Conservation (phyloP, 1,140 invertebrate species). For the Dermatophagoides farinae region DNA sequence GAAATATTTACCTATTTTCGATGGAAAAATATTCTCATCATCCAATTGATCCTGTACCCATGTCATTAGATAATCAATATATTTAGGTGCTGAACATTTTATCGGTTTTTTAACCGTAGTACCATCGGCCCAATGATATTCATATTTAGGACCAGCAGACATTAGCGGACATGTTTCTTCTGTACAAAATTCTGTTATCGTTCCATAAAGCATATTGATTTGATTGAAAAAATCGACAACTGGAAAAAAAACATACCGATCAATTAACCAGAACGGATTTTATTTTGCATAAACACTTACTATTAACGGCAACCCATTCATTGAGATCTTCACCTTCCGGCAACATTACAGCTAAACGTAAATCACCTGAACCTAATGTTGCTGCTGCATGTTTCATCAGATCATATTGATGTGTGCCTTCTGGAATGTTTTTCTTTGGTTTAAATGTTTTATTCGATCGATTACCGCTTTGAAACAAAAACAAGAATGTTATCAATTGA, state of each 20-base stretch:
- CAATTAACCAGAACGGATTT: background rate
- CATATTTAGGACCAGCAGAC: constrained; percentile 86
- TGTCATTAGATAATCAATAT: constrained; percentile 98
- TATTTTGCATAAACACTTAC: constrained; percentile 3
- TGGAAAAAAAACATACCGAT: background rate
- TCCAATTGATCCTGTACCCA: constrained; percentile 99
- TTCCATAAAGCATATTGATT: constrained; percentile 99
- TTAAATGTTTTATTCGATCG: constrained; percentile 91
- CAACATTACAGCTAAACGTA: constrained; percentile 80
- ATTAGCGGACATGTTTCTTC: constrained; percentile 94
- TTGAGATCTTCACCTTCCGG: constrained; percentile 98
- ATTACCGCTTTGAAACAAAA: constrained; percentile 35
- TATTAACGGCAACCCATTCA: constrained; percentile 62
- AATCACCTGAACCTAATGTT: constrained; percentile 88
- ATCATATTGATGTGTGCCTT: constrained; percentile 96
- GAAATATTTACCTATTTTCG: constrained; percentile 69
- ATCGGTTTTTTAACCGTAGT: constrained; percentile 96
- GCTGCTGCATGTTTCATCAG: constrained; percentile 97
- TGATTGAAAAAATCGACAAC: constrained; percentile 96
- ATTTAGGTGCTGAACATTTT: constrained; percentile 96
- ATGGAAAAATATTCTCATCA: constrained; percentile 93
- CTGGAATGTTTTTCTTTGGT: constrained; percentile 96
- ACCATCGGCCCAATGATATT: constrained; percentile 99
- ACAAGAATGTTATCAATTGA: no score
- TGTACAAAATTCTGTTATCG: constrained; percentile 96